Percentiles rank a stretch among this genome's conserved stretches.
phyloP scores from a whole-genome alignment of 2,797 vertebrate species.

The Gouania willdenowi region DNA sequence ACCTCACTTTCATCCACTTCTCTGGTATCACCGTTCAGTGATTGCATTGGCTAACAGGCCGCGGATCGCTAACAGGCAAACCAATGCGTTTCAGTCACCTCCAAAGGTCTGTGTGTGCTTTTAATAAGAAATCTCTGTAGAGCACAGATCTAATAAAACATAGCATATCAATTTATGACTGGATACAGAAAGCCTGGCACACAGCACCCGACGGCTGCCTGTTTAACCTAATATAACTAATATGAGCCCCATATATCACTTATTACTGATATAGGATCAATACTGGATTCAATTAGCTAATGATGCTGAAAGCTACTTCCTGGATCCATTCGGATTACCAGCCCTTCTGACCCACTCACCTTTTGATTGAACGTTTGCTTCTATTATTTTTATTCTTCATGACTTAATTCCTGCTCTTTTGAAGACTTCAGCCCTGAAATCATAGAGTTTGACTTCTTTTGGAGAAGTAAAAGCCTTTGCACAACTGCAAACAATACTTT shows the following conservation, averaged over 20 bases:
- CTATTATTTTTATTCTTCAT: not conserved
- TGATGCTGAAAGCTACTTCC: slow-evolving; percentile 62
- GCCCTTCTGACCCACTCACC: slow-evolving; percentile 23
- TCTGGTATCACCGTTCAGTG: no score
- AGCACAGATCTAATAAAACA: slow-evolving; percentile 66
- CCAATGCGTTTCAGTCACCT: no score
- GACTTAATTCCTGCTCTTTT: no score
- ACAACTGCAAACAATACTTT: no score
- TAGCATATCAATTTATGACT: slow-evolving; percentile 67
- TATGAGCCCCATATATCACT: slow-evolving; percentile 70
- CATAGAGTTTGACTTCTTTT: no score
- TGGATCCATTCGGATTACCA: slow-evolving; percentile 57
- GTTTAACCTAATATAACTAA: slow-evolving; percentile 77
- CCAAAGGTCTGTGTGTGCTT: no score
- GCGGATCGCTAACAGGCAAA: no score
- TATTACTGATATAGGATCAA: slow-evolving; percentile 74
- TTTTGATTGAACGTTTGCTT: slow-evolving; percentile 13
- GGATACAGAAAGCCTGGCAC: slow-evolving; percentile 45
- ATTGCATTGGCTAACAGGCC: no score
- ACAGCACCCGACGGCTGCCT: slow-evolving; percentile 63
- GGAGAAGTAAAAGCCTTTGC: no score
- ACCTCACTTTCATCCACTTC: no score
- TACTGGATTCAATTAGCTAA: slow-evolving; percentile 74
- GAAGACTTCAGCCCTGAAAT: no score
- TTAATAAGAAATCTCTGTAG: slow-evolving; percentile 38